Base-by-base conservation (phyloP, 2,797 vertebrate species). In the Squalus acanthias region DNA sequence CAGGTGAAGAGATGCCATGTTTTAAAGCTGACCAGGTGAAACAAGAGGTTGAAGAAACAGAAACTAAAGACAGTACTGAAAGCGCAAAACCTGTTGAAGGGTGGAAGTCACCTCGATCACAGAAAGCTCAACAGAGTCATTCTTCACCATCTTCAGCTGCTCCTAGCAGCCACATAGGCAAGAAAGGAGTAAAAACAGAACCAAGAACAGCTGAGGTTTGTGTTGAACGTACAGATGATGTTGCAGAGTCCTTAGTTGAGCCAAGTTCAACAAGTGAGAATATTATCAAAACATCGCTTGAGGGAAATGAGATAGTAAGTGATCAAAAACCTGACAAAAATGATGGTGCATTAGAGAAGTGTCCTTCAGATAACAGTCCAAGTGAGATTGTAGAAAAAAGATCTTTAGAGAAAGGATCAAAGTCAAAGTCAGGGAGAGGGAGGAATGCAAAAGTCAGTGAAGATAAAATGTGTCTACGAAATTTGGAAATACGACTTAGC, bases 91-190 rank as follows among this genome's bases (percentile, higher is more conserved):
- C 98, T 39, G 96, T 97, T 3, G 99, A 99, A 96, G 99, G 98
- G 0, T 99, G 99, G 99, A 98, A 99, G 39, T 99, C 99, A 88
- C 99, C 99, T 0, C 98, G 99, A 1, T 98, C 98, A 17, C 99
- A 99, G 96, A 99, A 99, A 97, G 89, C 97, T 1, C 97, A 98
- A n/a, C 98, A 98, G 82, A 95, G 97, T 97, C 98, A 98, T 95
- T 96, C 97, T 76, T 97, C 98, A 24, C 97, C 97, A 96, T 97
- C 98, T 96, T 95, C 98, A 96, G 85, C 97, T 39, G 97, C 97
- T 97, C 97, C 24, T 29, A 95, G 92, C 67, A 95, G 94, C 70
- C 94, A 95, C 13, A 12, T 74, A 20, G 94, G 94, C 20, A 95
- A 98, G 96, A 99, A 99, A 97, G 98, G 98, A 96, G 97, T 98